phyloP scores from a whole-genome alignment of 1,140 invertebrate genomes.

The Drosophila orena region DNA sequence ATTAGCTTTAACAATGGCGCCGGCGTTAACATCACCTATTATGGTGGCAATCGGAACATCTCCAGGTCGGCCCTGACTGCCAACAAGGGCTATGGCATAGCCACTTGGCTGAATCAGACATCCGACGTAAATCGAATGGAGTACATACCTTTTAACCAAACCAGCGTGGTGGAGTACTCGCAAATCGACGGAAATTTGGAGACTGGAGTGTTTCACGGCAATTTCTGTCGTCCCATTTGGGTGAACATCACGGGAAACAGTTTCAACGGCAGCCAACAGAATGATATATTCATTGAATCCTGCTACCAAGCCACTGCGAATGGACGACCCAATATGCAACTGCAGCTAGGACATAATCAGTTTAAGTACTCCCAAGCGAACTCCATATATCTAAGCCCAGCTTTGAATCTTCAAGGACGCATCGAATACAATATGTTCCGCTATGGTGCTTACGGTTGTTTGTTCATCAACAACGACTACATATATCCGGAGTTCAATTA shows the following conservation, averaged over 20 bases:
- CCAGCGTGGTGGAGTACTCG: slow-evolving; percentile 94
- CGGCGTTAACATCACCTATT: slow-evolving; percentile 95
- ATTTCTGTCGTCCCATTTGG: slow-evolving; percentile 90
- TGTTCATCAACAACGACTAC: slow-evolving; percentile 93
- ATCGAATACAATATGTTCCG: slow-evolving; percentile 96
- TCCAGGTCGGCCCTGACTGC: slow-evolving; percentile 92
- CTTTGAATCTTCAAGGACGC: slow-evolving; percentile 91
- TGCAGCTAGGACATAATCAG: slow-evolving; percentile 94
- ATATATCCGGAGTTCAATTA: slow-evolving; percentile 90
- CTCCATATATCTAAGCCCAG: slow-evolving; percentile 92
- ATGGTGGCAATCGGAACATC: slow-evolving; percentile 95
- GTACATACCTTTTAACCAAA: slow-evolving; percentile 92
- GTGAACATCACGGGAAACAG: slow-evolving; percentile 95
- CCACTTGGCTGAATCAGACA: slow-evolving; percentile 95
- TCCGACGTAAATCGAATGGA: slow-evolving; percentile 88
- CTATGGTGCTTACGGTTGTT: slow-evolving; percentile 91
- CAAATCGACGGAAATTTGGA: slow-evolving; percentile 93
- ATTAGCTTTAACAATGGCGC: slow-evolving; percentile 97
- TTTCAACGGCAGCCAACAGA: slow-evolving; percentile 91
- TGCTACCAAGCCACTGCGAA: slow-evolving; percentile 89
- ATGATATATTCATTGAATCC: slow-evolving; percentile 91
- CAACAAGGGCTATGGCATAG: slow-evolving; percentile 93
- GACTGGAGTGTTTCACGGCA: slow-evolving; percentile 92
- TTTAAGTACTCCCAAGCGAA: slow-evolving; percentile 92
- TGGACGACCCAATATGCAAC: slow-evolving; percentile 86